These are phyloP conservation scores for Papilio aristodemus DNA, from an alignment of 1,140 invertebrate genomes.

Conservation along the genomic window DNA sequence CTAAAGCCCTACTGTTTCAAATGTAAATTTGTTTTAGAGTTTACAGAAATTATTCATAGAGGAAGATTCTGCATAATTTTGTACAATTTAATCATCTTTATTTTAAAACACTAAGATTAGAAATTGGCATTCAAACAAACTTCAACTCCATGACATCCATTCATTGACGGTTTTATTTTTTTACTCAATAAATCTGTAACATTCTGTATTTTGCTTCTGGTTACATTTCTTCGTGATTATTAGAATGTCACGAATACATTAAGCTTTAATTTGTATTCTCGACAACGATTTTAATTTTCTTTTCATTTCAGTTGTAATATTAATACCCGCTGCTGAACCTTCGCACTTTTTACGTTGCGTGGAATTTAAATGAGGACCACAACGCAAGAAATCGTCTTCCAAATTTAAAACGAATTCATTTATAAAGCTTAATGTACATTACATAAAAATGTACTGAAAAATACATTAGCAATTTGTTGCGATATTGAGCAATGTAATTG, in stretches of 20 bases:
- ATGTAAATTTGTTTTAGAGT: neutral
- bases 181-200: too few species aligned
- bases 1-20: neutral
- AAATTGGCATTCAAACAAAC: neutral
- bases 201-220: too few species aligned
- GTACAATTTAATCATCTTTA: neutral
- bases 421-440: neutral
- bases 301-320: neutral
- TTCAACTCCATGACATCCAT: too few species aligned
- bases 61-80: conserved; percentile 2
- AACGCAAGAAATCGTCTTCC: neutral
- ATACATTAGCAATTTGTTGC: neutral
- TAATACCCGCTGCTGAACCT: neutral
- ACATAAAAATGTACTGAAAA: neutral
- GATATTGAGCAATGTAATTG: too few species aligned
- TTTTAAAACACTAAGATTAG: neutral
- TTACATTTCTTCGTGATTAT: neutral
- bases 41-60: conserved; percentile 5
- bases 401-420: neutral
- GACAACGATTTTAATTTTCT: neutral
- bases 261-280: neutral
- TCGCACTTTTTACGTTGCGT: neutral
- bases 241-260: neutral
- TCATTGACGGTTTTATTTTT: too few species aligned
- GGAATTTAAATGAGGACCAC: neutral